phyloP scores from a whole-genome alignment of 2,797 vertebrate genomes.

The Naso thynnoides region DNA sequence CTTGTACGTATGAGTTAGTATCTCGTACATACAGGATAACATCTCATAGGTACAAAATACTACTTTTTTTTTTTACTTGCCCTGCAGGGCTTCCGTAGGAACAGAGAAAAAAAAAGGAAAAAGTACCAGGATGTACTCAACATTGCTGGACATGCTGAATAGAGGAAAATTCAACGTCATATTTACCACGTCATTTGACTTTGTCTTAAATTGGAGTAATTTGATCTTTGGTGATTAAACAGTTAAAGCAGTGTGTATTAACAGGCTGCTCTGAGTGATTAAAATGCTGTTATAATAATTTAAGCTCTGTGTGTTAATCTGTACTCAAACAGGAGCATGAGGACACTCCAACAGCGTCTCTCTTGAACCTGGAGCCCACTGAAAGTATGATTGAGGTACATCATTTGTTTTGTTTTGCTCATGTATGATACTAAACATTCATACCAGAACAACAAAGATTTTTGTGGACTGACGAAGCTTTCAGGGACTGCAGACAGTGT shows the following conservation, averaged over 20 bases:
- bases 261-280: too few species aligned
- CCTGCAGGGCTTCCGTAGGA: too few species aligned
- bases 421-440: background rate
- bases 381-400: constrained; percentile 80
- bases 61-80: too few species aligned
- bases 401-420: background rate
- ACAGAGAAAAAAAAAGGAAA: too few species aligned
- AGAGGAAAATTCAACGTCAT: too few species aligned
- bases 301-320: constrained; percentile 9
- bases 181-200: too few species aligned
- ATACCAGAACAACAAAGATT: background rate
- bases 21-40: too few species aligned
- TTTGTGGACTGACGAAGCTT: background rate
- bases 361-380: constrained; percentile 82
- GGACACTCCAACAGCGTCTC: constrained; percentile 79
- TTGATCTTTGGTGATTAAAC: constrained; percentile 10
- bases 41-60: too few species aligned
- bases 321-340: constrained; percentile 76
- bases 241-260: background rate
- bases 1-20: too few species aligned
- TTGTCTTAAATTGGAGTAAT: background rate
- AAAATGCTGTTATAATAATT: too few species aligned
- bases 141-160: too few species aligned
- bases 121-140: too few species aligned
- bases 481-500: background rate